Conservation (phyloP, 2,113 vertebrate genomes). For the Melanocharis versteri region DNA sequence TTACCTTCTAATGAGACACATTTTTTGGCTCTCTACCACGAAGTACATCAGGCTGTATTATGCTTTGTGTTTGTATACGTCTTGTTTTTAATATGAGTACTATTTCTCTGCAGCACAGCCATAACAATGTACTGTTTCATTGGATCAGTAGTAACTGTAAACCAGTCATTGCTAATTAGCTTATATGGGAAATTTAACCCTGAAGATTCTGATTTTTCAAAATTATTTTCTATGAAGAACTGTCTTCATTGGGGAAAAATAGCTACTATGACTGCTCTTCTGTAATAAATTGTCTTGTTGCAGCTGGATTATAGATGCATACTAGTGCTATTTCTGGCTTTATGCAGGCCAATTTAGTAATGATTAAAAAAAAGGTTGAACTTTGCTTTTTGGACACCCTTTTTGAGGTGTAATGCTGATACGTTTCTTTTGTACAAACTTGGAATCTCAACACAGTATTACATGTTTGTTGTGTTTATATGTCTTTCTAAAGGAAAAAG, state of each 20-base stretch:
- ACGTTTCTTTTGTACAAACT: background rate
- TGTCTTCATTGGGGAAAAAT: background rate
- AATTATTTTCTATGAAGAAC: background rate
- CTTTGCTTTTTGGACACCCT: background rate
- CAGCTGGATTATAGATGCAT: background rate
- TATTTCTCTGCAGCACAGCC: background rate
- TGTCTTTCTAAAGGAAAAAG: background rate
- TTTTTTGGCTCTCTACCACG: background rate
- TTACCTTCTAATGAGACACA: background rate
- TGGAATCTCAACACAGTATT: background rate
- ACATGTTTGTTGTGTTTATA: background rate
- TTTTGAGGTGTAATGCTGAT: background rate
- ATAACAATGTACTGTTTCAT: background rate
- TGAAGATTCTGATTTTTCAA: background rate
- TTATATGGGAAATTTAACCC: background rate
- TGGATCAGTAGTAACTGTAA: background rate
- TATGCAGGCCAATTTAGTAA: background rate
- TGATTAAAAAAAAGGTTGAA: background rate
- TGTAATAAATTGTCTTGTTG: background rate
- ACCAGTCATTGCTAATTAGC: background rate
- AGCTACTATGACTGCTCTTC: background rate
- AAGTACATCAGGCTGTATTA: background rate
- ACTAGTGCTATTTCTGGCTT: background rate
- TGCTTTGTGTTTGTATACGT: background rate
- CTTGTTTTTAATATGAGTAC: background rate